Evolutionary conservation across 2,797 vertebrate genomes (phyloP), one percentile per base, ranked within the genome.

Genomic region (Liparis tanakae): DNA sequence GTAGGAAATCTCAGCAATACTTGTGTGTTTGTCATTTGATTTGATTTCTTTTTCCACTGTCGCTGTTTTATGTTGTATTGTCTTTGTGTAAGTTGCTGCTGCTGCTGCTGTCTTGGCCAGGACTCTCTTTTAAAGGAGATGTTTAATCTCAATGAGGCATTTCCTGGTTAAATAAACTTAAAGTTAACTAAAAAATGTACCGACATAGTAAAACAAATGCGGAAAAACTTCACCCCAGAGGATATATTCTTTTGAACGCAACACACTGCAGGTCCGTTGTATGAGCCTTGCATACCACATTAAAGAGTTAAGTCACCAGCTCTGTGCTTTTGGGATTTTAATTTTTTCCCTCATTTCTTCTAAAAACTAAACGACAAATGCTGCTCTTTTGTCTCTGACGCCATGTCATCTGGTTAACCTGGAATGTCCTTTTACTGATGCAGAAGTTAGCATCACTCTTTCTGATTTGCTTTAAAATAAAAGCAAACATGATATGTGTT

Each of bases 1-100:
- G 92, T 91, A 67, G 1, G 74, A 78, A 79, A 44, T 43, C 25
- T 25, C 3, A 70, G 34, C 3, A 25, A 18, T 58, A 1, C 15
- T n/a, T 0, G 5, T 30, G 57, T 70, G 0, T 61, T 34, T 46
- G 7, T 50, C 50, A 2, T 13, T 48, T 69, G 6, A 8, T 68
- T 67, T 65, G 1, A 68, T 22, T 69, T 20, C 25, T 30, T 30
- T 30, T 30, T 30, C 25, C 4, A 2, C 25, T 30, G 25, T 30
- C 25, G 4, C 25, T 30, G 25, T 30, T 30, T 30, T 30, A 30
- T 30, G 25, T 30, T 30, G 25, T 30, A 30, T 30, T 30, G 25
- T 30, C 25, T 30, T 30, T 30, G 25, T 30, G 25, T 30, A 30
- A 30, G n/a, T n/a, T 30, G 25, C n/a, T 30, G 25, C 25, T 30